These are phyloP conservation scores for Ascaphus truei DNA, from an alignment of 2,113 vertebrate species.

Conservation along the genomic window DNA sequence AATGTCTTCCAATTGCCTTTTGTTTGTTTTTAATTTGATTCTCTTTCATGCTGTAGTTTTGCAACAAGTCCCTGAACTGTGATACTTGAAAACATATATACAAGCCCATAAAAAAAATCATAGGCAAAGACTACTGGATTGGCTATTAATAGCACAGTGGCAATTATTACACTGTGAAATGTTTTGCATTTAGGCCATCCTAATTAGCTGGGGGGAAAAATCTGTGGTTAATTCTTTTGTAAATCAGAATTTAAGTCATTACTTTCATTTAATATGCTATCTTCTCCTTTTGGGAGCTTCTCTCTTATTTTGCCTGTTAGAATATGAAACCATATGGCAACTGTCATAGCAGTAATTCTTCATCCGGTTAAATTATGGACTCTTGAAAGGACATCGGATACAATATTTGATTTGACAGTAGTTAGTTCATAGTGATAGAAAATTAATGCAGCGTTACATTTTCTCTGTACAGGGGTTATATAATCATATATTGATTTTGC, in stretches of 20 bases:
- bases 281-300: conserved; percentile 10
- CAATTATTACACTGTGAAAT: too few species aligned
- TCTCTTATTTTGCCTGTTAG: conserved; percentile 36
- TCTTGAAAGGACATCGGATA: conserved; percentile 39
- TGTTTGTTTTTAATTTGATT: too few species aligned
- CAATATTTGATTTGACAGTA: conserved; percentile 33
- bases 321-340: conserved; percentile 14
- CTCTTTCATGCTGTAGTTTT: too few species aligned
- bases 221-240: background rate
- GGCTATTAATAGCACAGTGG: too few species aligned
- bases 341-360: conserved; percentile 36
- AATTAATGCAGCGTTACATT: conserved; percentile 19
- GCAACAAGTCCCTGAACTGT: too few species aligned
- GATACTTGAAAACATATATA: too few species aligned
- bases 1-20: too few species aligned
- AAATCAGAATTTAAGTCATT: background rate
- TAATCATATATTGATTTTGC: conserved; percentile 20
- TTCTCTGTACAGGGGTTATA: conserved; percentile 4
- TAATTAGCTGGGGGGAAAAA: too few species aligned
- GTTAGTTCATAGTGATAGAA: conserved; percentile 30
- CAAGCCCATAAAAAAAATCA: too few species aligned
- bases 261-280: background rate
- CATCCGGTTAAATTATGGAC: conserved; percentile 16
- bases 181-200: too few species aligned
- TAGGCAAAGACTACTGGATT: too few species aligned